Evolutionary conservation across 1,140 invertebrate genomes (phyloP).

Genomic region (Dreissena polymorpha): DNA sequence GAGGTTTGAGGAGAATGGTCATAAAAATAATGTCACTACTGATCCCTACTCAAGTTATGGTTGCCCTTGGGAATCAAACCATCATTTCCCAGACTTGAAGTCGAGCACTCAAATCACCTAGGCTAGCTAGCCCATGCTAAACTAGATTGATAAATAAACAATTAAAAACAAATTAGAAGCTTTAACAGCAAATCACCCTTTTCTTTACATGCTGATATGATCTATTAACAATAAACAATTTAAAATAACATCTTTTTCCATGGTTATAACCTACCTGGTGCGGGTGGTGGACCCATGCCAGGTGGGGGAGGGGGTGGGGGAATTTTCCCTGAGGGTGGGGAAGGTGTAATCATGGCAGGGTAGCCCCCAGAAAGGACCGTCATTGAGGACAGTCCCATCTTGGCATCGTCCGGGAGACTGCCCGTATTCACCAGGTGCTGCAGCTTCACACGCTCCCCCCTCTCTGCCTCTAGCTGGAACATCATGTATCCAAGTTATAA

Average conservation of each 20-base stretch:
- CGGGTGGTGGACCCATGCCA: conserved; percentile 77
- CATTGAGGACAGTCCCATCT: conserved; percentile 82
- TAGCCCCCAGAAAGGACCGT: conserved; percentile 39
- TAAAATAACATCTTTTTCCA: no score
- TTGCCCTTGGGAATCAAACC: no score
- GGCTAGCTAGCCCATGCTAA: no score
- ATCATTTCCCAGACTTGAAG: no score
- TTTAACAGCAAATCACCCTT: background rate
- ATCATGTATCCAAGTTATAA: no score
- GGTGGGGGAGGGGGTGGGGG: conserved; percentile 79
- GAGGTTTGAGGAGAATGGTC: no score
- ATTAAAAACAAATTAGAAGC: background rate
- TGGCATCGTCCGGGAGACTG: conserved; percentile 95
- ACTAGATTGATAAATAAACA: background rate
- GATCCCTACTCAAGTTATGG: no score
- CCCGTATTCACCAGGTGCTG: conserved; percentile 91
- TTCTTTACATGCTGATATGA: no score
- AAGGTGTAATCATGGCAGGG: conserved; percentile 78
- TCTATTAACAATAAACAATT: no score
- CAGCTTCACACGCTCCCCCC: conserved; percentile 89
- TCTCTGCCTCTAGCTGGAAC: conserved; percentile 87
- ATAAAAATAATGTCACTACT: no score
- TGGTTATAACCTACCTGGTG: conserved; percentile 64
- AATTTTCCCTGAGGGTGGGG: conserved; percentile 71
- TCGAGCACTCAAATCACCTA: no score